Base-by-base conservation (phyloP, 2,888 invertebrate species). In the Portevinia maculata region DNA sequence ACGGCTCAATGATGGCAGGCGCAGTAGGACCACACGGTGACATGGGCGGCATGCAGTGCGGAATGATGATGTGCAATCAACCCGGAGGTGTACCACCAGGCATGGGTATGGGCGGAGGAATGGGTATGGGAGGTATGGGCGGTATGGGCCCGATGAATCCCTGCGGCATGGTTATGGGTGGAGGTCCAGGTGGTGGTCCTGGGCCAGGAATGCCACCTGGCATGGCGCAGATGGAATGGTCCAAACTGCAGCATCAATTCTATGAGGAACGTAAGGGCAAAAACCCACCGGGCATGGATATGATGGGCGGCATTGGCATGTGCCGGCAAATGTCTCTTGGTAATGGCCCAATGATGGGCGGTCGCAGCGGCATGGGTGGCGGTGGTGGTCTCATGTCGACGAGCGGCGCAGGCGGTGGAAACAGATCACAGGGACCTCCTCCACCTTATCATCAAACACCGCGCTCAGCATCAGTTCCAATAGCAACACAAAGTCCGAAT, bases 171-270 rank as follows among this genome's bases (percentile, higher is more conserved):
- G 79, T 86, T 75, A 91, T 91, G 64, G 84, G 69, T 1, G 78
- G 50, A 44, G 86, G 65, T 11, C 44, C 71, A 1, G 69, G 71
- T 0, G 84, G 60, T 34, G 86, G 84, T 60, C 85, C 83, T 39
- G 85, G 70, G 19, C 78, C 79, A 48, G 85, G 85, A 34, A 85
- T 86, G 73, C 83, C 85, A 75, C 86, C 86, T 0, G 88, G 88
- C 37, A 91, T 93, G 85, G 94, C 94, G 4, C 95, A 95, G 90
- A 93, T 96, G 90, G 97, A 98, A 89, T 98, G 98, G 98, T 95
- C 96, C 87, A 97, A 97, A 90, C 91, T 97, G 86, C 97, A 97
- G 88, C 95, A 96, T 88, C 96, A 97, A 90, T 96, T 95, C 91
- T 95, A 94, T 87, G 96, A 97, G 86, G 93, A 90, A 89, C 92